Conservation (phyloP, 1,140 invertebrate genomes). For the Lamellibrachia luymesi region DNA sequence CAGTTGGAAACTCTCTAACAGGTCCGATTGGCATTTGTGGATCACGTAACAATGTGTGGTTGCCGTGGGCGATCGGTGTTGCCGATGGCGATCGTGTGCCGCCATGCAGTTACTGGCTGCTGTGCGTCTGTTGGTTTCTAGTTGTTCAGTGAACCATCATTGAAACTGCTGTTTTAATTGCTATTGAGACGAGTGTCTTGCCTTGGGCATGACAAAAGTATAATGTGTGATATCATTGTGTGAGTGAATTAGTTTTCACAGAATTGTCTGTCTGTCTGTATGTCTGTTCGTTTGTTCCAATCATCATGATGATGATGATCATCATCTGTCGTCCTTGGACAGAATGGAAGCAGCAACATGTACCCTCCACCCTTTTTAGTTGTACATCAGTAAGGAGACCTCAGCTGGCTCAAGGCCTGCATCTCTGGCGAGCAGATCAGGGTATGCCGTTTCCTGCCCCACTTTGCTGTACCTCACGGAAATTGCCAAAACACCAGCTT, state of each 20-base stretch:
- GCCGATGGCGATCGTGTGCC: not conserved
- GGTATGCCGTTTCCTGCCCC: too few species aligned
- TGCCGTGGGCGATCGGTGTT: not conserved
- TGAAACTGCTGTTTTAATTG: not conserved
- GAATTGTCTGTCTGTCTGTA: not conserved
- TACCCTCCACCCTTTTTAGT: too few species aligned
- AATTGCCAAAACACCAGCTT: too few species aligned
- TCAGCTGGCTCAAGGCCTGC: too few species aligned
- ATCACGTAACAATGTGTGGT: constrained; percentile 13
- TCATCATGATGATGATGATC: too few species aligned
- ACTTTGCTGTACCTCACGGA: too few species aligned
- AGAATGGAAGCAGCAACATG: too few species aligned
- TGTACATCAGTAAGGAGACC: too few species aligned
- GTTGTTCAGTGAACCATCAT: not conserved
- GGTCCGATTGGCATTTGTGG: not conserved
- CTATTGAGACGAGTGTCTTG: not conserved
- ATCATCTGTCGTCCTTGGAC: too few species aligned
- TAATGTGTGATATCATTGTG: not conserved
- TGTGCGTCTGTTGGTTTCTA: not conserved
- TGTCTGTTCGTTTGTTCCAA: not conserved
- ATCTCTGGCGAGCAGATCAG: too few species aligned
- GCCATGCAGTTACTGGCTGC: not conserved
- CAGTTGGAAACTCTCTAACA: not conserved
- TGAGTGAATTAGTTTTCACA: not conserved
- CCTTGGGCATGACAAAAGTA: not conserved